Conservation (phyloP, 2,113 vertebrate genomes). For the Solea solea region DNA sequence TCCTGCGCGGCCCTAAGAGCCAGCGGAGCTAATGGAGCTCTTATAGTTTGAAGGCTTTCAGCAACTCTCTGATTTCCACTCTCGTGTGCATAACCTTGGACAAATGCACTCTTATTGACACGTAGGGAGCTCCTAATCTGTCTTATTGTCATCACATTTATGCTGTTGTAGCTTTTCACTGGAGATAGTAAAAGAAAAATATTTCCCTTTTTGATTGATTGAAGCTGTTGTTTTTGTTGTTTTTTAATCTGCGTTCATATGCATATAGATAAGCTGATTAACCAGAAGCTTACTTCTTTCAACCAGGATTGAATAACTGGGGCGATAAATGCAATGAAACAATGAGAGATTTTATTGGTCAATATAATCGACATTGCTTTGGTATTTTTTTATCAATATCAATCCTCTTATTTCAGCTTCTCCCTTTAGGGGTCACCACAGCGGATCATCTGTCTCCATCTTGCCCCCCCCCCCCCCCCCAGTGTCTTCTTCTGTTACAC, state of each 20-base stretch:
- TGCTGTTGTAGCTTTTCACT: background rate
- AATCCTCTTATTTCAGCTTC: too few relatives aligned
- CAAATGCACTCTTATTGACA: conserved; percentile 21
- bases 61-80: conserved; percentile 54
- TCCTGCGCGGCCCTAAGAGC: conserved; percentile 76
- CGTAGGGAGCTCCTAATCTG: conserved; percentile 19
- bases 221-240: background rate
- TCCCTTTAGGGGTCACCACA: too few relatives aligned
- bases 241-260: background rate
- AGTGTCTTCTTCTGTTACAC: too few relatives aligned
- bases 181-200: background rate
- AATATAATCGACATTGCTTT: background rate
- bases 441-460: too few relatives aligned
- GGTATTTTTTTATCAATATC: too few relatives aligned
- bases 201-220: conserved; percentile 1
- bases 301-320: background rate
- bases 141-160: background rate
- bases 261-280: background rate
- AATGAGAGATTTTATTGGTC: background rate
- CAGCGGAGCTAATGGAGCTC: conserved; percentile 70
- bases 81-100: conserved; percentile 15
- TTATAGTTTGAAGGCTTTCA: conserved; percentile 66
- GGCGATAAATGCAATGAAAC: background rate
- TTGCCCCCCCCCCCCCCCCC: too few relatives aligned
- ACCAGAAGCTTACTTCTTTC: background rate